Evolutionary conservation across 1,140 invertebrate genomes (phyloP).

Genomic region (Scaptomyza hsui): DNA sequence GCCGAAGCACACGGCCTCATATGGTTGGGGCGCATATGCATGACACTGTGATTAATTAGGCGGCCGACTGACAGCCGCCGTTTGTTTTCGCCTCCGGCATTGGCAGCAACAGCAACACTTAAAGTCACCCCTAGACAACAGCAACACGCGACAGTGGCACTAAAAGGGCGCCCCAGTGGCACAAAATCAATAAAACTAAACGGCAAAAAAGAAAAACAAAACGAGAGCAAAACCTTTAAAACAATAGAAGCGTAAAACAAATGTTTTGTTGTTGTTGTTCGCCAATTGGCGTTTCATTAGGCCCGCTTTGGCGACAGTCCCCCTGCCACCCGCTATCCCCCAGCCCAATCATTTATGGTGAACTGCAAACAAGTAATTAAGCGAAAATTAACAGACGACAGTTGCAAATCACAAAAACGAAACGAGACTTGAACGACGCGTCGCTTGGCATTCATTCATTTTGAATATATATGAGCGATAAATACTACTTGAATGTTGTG

Average conservation of each 20-base stretch:
- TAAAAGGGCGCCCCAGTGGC: conserved; percentile 67
- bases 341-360: conserved; percentile 41
- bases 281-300: conserved; percentile 54
- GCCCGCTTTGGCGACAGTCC: conserved; percentile 40
- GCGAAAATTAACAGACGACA: conserved; percentile 74
- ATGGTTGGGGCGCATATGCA: conserved; percentile 59
- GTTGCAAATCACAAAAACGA: conserved; percentile 59
- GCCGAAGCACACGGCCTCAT: conserved; percentile 52
- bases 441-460: conserved; percentile 37
- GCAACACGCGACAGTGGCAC: conserved; percentile 3
- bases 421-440: conserved; percentile 31
- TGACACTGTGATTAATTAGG: conserved; percentile 78
- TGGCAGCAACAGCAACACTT: conserved; percentile 21
- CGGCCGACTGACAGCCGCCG: conserved; percentile 37
- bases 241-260: conserved; percentile 55
- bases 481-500: conserved; percentile 1
- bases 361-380: conserved; percentile 69
- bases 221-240: conserved; percentile 33
- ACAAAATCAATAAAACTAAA: conserved; percentile 77
- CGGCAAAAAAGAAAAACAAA: conserved; percentile 34
- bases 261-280: conserved; percentile 55
- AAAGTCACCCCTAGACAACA: conserved; percentile 26
- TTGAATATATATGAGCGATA: conserved; percentile 28
- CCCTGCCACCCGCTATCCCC: conserved; percentile 30
- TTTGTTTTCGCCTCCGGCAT: conserved; percentile 28